Conservation (phyloP, 2,113 vertebrate genomes). For the Clarias gariepinus region DNA sequence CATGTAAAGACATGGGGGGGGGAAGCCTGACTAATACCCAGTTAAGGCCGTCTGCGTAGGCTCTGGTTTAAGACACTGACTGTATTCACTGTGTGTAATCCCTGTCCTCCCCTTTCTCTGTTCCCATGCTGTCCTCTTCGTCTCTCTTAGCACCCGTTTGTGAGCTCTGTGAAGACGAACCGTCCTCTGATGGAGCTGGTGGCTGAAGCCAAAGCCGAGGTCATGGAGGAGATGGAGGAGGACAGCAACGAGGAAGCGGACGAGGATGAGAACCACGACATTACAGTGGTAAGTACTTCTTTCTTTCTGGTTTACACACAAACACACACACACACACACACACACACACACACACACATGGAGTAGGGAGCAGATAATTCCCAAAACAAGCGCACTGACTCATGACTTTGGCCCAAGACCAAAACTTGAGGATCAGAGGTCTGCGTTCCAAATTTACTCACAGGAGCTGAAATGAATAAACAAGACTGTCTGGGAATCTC, state of each 20-base stretch:
- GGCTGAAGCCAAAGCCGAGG: conserved; percentile 95
- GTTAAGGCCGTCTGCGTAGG: background rate
- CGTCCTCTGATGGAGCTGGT: conserved; percentile 89
- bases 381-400: background rate
- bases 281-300: conserved; percentile 57
- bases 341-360: too few relatives aligned
- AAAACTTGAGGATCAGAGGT: background rate
- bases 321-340: background rate
- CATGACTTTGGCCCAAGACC: background rate
- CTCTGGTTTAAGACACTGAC: background rate
- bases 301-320: background rate
- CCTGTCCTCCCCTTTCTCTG: background rate
- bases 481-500: background rate
- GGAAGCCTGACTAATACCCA: background rate
- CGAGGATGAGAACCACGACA: conserved; percentile 68
- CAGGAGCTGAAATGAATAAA: background rate
- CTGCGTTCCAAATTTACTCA: background rate
- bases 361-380: background rate
- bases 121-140: background rate
- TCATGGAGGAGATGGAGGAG: conserved; percentile 78
- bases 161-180: conserved; percentile 80
- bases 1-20: background rate
- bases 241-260: conserved; percentile 75
- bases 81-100: background rate
- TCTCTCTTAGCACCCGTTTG: conserved; percentile 83